A percentile compares a stretch with the other conserved stretches of the same genome.
Conservation (phyloP, 2,888 invertebrate genomes). For the Cosmia pyralina region DNA sequence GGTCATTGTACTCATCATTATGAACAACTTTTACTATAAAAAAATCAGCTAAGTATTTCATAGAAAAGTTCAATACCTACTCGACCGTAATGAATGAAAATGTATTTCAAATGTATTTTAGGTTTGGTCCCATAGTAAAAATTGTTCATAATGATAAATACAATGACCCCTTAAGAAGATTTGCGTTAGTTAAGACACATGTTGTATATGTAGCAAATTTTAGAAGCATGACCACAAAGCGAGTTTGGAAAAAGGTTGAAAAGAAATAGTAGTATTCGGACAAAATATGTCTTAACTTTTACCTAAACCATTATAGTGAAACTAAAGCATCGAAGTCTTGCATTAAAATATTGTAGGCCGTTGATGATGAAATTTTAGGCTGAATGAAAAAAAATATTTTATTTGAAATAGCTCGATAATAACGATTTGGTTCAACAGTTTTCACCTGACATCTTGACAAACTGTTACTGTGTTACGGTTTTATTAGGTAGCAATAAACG, state of each 20-base stretch:
- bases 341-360: background rate
- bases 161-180: too few relatives aligned
- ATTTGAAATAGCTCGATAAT: background rate
- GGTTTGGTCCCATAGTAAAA: too few relatives aligned
- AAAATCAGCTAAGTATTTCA: too few relatives aligned
- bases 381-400: conserved; percentile 3
- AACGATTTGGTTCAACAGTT: conserved; percentile 39
- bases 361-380: background rate
- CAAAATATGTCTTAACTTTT: background rate
- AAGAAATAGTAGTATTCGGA: background rate
- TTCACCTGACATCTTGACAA: conserved; percentile 26
- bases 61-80: too few relatives aligned
- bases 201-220: background rate
- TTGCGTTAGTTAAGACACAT: too few relatives aligned
- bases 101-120: too few relatives aligned
- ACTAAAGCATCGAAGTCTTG: background rate
- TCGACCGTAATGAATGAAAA: too few relatives aligned
- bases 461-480: conserved; percentile 14
- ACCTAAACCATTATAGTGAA: background rate
- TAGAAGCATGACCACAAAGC: background rate
- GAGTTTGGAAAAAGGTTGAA: background rate
- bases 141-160: too few relatives aligned
- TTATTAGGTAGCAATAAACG: conserved; percentile 20
- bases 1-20: too few relatives aligned
- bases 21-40: too few relatives aligned